These are phyloP conservation scores for Haliclona indistincta DNA, from an alignment of 37 sponge, comb jelly and placozoan species.

Conservation along the genomic window DNA sequence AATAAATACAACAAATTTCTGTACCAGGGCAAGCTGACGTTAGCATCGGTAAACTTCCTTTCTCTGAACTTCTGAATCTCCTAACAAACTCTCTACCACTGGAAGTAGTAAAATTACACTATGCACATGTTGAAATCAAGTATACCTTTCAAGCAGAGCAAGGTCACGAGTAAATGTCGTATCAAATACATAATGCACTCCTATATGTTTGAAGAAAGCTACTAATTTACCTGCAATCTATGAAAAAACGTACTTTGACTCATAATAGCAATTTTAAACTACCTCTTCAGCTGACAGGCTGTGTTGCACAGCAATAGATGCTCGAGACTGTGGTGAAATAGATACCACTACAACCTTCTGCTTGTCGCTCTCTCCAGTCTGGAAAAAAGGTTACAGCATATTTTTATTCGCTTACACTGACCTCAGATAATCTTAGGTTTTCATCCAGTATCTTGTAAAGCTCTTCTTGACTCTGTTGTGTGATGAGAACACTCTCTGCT, in stretches of 20 bases:
- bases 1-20: not conserved
- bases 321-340: slow-evolving; percentile 89
- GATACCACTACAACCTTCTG: slow-evolving; percentile 72
- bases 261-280: not conserved
- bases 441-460: slow-evolving; percentile 52
- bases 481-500: slow-evolving; percentile 94
- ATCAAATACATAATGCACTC: slow-evolving; percentile 86
- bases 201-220: slow-evolving; percentile 71
- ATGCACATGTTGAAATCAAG: not conserved
- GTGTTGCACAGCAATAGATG: slow-evolving; percentile 78
- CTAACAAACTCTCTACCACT: slow-evolving; percentile 83
- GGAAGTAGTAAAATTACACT: not conserved
- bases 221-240: slow-evolving; percentile 57
- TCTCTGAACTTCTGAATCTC: slow-evolving; percentile 30
- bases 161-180: slow-evolving; percentile 81
- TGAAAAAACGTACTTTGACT: not conserved
- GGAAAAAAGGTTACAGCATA: not conserved
- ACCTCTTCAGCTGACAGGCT: slow-evolving; percentile 59
- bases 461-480: slow-evolving; percentile 86
- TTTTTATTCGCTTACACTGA: too few relatives aligned
- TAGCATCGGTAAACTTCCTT: slow-evolving; percentile 76
- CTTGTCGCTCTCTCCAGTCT: slow-evolving; percentile 15
- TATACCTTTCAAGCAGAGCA: slow-evolving; percentile 82
- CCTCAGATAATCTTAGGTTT: slow-evolving; percentile 22
- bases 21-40: slow-evolving; percentile 98